Evolutionary conservation across 1,140 invertebrate species (phyloP), one percentile per base, ranked within the genome.

Genomic region (Tetragonula clypearis): DNA sequence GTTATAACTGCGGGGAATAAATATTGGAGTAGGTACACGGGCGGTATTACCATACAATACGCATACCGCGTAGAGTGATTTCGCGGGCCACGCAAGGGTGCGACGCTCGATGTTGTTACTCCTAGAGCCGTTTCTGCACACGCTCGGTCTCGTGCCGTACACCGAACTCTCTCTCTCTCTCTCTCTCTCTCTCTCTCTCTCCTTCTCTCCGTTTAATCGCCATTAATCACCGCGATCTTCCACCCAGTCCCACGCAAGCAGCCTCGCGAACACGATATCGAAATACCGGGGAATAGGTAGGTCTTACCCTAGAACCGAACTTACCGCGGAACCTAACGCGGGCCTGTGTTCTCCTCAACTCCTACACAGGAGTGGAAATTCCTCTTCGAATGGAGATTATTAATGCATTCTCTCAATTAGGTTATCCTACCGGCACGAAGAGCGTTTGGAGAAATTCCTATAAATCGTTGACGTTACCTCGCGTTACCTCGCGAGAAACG

Each of bases 21-120:
- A 91, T 91, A 91, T 91, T 91, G 81, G 87, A 90, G 89, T 90
- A 91, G 90, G 86, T 91, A 91, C 90, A 88, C 87, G 90, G 74
- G 78, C 79, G 72, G 78, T 87, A 91, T 91, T 91, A 91, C 88
- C 90, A 91, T 91, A 91, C 90, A 91, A 91, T 91, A 91, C 90
- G 89, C 90, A 90, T 90, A 90, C 90, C 89, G 89, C 87, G 85
- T 91, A 89, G 87, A 91, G 65, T 85, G 83, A 88, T 88, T 90
- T 84, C 26, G 86, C 90, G 87, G 82, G 90, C 89, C 90, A 85
- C 80, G 85, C 88, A 88, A 90, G 90, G 90, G 90, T 90, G 90
- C 88, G 90, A 91, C 90, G 86, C 80, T 87, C 60, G 84, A 66
- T 82, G 87, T 86, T 88, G 87, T 88, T 79, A 76, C 88, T 89